A percentile compares a stretch with the other conserved stretches of the same genome.
phyloP scores from a whole-genome alignment of 2,797 vertebrate genomes.

The Gambusia yucatana region DNA sequence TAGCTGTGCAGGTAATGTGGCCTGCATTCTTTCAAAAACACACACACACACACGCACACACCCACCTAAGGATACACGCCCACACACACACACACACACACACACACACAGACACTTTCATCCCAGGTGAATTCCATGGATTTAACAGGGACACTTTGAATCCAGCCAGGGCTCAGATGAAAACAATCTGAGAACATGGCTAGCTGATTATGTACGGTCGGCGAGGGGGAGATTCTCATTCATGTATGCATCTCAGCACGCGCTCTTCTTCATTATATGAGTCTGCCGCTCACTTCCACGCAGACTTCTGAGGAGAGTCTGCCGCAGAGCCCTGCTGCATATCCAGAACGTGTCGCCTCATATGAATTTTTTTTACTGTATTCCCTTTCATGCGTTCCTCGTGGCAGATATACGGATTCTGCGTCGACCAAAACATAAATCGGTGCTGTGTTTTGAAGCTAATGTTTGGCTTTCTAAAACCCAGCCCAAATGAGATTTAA shows the following conservation, averaged over 20 bases:
- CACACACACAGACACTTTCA: background rate
- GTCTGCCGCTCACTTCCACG: slow-evolving; percentile 52
- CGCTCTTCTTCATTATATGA: slow-evolving; percentile 62
- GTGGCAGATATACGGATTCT: background rate
- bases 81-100: background rate
- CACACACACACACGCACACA: background rate
- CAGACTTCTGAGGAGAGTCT: slow-evolving; percentile 60
- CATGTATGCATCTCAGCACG: slow-evolving; percentile 77
- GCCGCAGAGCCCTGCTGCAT: slow-evolving; percentile 34
- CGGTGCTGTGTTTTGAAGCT: background rate
- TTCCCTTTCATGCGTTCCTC: background rate
- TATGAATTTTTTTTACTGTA: slow-evolving; percentile 12
- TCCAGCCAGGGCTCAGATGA: slow-evolving; percentile 70
- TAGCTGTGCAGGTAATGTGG: slow-evolving; percentile 67
- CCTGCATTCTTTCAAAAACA: slow-evolving; percentile 12
- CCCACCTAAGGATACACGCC: background rate
- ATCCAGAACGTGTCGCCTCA: slow-evolving; percentile 36
- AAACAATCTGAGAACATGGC: slow-evolving; percentile 81
- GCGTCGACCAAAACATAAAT: background rate
- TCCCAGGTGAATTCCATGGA: slow-evolving; percentile 78
- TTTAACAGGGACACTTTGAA: slow-evolving; percentile 80
- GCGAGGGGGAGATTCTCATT: slow-evolving; percentile 79
- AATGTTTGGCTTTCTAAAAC: background rate
- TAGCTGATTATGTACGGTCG: slow-evolving; percentile 78
- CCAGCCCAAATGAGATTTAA: background rate